These are phyloP conservation scores for Pavo muticus DNA, from an alignment of 2,113 vertebrate species.

Conservation along the genomic window DNA sequence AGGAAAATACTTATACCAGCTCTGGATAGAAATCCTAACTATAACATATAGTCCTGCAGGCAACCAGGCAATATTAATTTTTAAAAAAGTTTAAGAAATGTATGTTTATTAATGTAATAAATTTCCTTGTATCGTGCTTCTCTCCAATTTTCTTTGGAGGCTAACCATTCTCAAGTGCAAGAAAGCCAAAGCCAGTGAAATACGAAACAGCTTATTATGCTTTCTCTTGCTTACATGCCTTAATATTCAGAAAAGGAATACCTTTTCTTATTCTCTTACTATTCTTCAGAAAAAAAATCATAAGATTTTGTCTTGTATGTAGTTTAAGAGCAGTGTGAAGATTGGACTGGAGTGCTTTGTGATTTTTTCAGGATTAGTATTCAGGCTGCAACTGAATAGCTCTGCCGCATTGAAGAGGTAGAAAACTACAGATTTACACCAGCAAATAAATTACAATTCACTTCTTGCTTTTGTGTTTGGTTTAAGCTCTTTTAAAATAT, in stretches of 20 bases:
- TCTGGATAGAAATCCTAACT: background rate
- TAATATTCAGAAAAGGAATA: background rate
- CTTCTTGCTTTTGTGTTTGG: background rate
- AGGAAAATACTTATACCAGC: background rate
- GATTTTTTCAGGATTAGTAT: background rate
- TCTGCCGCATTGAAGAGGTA: background rate
- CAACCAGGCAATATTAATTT: background rate
- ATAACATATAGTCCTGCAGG: background rate
- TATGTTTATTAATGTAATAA: background rate
- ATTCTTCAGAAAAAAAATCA: background rate
- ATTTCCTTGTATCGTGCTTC: background rate
- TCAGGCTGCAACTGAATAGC: background rate
- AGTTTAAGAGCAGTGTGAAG: background rate
- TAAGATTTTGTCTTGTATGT: background rate
- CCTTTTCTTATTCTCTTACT: background rate
- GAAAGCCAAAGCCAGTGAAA: background rate
- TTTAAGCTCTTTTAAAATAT: background rate
- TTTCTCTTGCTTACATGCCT: background rate
- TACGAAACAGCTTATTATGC: background rate
- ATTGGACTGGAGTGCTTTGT: fast-evolving
- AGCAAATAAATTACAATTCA: background rate
- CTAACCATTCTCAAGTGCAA: background rate
- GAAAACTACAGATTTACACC: background rate
- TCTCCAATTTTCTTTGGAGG: background rate
- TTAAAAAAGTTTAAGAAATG: background rate